These are phyloP conservation scores for Myripristis jacobus DNA, from an alignment of 2,797 vertebrate genomes.

Conservation along the genomic window DNA sequence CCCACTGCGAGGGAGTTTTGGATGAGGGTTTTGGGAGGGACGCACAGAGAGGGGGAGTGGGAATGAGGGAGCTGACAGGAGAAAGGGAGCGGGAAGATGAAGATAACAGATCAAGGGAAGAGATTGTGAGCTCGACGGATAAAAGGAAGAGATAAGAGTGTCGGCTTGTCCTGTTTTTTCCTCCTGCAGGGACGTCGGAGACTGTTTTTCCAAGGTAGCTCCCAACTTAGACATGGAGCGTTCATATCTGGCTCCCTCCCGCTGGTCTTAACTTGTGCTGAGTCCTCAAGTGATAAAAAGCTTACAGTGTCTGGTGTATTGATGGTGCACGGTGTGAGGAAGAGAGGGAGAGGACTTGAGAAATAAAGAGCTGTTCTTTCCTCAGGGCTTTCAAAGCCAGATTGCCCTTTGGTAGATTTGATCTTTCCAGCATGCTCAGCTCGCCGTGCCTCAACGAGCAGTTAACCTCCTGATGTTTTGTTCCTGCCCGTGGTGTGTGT, in stretches of 20 bases:
- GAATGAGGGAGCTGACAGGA: slow-evolving; percentile 33
- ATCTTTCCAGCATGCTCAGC: background rate
- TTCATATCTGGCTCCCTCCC: slow-evolving; percentile 48
- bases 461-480: slow-evolving; percentile 19
- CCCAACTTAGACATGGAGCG: slow-evolving; percentile 25
- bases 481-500: background rate
- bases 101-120: slow-evolving; percentile 27
- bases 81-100: slow-evolving; percentile 33
- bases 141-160: slow-evolving; percentile 48
- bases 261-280: slow-evolving; percentile 37
- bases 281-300: slow-evolving; percentile 50
- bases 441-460: background rate
- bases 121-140: slow-evolving; percentile 28
- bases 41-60: slow-evolving; percentile 29
- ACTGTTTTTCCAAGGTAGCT: slow-evolving; percentile 35
- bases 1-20: slow-evolving; percentile 36
- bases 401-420: slow-evolving; percentile 2
- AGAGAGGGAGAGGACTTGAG: background rate
- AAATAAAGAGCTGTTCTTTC: background rate
- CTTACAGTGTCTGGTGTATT: slow-evolving; percentile 21
- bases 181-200: slow-evolving; percentile 26
- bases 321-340: slow-evolving; percentile 25
- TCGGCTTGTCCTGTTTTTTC: slow-evolving; percentile 35
- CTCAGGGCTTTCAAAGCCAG: slow-evolving; percentile 1
- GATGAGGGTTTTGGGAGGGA: slow-evolving; percentile 36